Percentiles rank a stretch among this genome's conserved stretches.
Conservation (phyloP, 2,888 invertebrate genomes). For the Dryomyza anilis region DNA sequence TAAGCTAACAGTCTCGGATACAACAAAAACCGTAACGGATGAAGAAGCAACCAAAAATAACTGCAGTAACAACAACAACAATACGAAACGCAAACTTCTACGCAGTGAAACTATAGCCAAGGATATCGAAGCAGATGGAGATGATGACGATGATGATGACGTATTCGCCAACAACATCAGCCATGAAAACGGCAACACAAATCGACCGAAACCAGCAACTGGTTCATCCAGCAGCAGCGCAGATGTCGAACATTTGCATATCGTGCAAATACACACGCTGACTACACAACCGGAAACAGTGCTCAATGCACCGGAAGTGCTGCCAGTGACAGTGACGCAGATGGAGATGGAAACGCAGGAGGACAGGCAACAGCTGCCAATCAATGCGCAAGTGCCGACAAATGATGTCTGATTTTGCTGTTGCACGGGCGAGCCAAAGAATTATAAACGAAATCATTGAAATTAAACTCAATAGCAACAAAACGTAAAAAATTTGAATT, state of each 20-base stretch:
- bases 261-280: constrained; percentile 34
- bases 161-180: constrained; percentile 26
- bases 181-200: neutral
- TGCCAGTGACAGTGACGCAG: neutral
- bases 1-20: constrained; percentile 40
- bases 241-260: constrained; percentile 41
- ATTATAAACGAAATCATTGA: no score
- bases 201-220: constrained; percentile 26
- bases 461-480: no score
- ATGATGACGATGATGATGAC: no score
- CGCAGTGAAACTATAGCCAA: constrained; percentile 55
- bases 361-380: neutral
- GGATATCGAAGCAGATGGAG: no score
- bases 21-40: constrained; percentile 19
- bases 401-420: no score
- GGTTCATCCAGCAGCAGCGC: constrained; percentile 2
- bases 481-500: no score
- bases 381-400: neutral
- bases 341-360: neutral
- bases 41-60: constrained; percentile 2
- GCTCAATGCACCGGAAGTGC: neutral
- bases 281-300: neutral
- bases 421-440: no score
- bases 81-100: constrained; percentile 43
- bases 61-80: constrained; percentile 17